These are phyloP conservation scores for Marronus borbonicus DNA, from an alignment of 2,888 invertebrate genomes.

Conservation along the genomic window DNA sequence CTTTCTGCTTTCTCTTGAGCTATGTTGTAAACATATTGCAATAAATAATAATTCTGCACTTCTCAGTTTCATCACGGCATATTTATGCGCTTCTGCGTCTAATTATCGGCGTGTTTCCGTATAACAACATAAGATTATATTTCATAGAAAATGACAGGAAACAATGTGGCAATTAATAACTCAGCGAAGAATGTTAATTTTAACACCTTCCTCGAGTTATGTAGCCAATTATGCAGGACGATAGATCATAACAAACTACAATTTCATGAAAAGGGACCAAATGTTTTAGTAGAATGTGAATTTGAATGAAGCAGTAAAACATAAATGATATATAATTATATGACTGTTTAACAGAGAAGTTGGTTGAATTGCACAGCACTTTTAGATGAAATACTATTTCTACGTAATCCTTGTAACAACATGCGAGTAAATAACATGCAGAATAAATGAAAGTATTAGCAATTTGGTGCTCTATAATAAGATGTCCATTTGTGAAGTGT, in stretches of 20 bases:
- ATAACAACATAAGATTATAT: conserved; percentile 5
- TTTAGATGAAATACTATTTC: too few species aligned
- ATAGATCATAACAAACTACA: conserved; percentile 18
- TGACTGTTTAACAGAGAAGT: conserved; percentile 22
- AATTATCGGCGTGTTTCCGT: not conserved
- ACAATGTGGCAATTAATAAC: conserved; percentile 43
- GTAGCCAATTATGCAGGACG: conserved; percentile 36
- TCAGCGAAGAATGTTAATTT: conserved; percentile 28
- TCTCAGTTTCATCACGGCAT: not conserved
- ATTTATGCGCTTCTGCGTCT: not conserved
- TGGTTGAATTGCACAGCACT: not conserved
- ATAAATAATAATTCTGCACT: not conserved
- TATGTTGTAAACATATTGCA: not conserved
- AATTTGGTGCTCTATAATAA: too few species aligned
- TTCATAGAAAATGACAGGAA: conserved; percentile 31
- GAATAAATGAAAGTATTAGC: too few species aligned
- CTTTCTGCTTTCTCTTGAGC: not conserved
- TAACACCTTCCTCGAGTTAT: conserved; percentile 37
- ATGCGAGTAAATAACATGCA: too few species aligned
- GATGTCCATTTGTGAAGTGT: too few species aligned
- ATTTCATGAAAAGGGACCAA: not conserved
- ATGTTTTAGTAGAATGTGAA: conserved; percentile 26
- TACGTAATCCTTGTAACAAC: too few species aligned
- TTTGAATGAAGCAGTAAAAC: conserved; percentile 31
- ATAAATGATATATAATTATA: conserved; percentile 36